Evolutionary conservation across 92 coral and sea anemone species (phyloP), one percentile per base, ranked within the genome.

Genomic region (Scolanthus callimorphus): DNA sequence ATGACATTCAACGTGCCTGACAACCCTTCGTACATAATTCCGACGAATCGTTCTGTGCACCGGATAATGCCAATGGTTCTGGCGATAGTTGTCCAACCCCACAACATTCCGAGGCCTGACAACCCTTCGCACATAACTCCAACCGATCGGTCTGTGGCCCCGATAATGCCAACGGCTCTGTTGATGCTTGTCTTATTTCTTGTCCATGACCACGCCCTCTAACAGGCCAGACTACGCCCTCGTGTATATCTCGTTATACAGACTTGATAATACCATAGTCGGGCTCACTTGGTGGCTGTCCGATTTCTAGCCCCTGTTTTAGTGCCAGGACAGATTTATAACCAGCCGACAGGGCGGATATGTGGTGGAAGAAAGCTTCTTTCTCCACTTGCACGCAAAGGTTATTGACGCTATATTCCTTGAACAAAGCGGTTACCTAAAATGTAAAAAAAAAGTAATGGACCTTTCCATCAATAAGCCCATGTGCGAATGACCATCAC

Each of bases 261-360:
- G 96, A 80, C 47, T 87, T 87, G 20, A 87, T 87, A 49, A 87
- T 29, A 4, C 96, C 96, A 69, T 51, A 69, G 37, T 83, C 82
- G 24, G 65, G 41, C 20, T 86, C 89, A 25, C 51, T 43, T 27
- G 88, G 73, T 17, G 96, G 84, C 4, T 65, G 76, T 0, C 89
- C 82, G 49, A 87, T 82, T 31, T 84, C 89, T 20, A 76, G 60
- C 1, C 96, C 96, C 46, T 89, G 96, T 54, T 86, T 89, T 24
- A 94, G 78, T 31, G 91, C 94, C 49, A 94, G 60, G 8, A 94
- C 96, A 20, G 99, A 94, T 69, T 92, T 94, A 62, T 94, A 94
- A 23, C 99, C 99, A 31, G 96, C 99, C 1, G 97, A 94, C 47
- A 94, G 58, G 1, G 96, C 99, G 2, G 99, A 94, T 82, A 94